Percentiles rank a stretch among this genome's conserved stretches.
These are phyloP conservation scores for Choristoneura rosaceana DNA, from an alignment of 2,888 invertebrate species.

Conservation along the genomic window DNA sequence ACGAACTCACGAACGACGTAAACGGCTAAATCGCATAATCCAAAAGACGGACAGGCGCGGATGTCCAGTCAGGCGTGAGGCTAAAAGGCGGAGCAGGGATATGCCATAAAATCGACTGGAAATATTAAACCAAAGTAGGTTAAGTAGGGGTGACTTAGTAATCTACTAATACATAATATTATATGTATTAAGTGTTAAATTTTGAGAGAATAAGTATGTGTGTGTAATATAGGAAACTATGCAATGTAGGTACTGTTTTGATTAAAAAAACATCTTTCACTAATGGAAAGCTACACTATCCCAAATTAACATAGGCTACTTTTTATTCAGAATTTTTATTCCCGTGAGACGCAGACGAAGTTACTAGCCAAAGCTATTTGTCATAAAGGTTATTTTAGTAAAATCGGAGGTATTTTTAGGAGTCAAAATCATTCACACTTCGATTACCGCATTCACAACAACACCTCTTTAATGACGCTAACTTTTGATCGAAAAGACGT, in stretches of 20 bases:
- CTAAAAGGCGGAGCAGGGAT: conserved; percentile 54
- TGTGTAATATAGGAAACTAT: too few relatives aligned
- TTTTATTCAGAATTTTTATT: too few relatives aligned
- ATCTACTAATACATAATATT: too few relatives aligned
- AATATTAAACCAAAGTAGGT: conserved; percentile 37
- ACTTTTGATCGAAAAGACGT: not conserved
- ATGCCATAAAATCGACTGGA: conserved; percentile 24
- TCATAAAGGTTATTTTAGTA: conserved; percentile 6
- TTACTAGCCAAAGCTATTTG: conserved; percentile 2
- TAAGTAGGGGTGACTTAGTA: conserved; percentile 50
- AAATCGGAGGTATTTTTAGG: not conserved
- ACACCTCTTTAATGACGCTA: too few relatives aligned
- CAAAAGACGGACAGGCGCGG: conserved; percentile 66
- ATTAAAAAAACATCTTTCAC: too few relatives aligned
- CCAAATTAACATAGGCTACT: too few relatives aligned
- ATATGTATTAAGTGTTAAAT: too few relatives aligned
- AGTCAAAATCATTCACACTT: not conserved
- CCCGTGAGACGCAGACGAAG: too few relatives aligned
- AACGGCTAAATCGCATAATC: conserved; percentile 79
- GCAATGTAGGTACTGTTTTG: too few relatives aligned
- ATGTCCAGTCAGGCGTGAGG: conserved; percentile 63
- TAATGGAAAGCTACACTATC: too few relatives aligned
- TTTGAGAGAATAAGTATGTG: too few relatives aligned
- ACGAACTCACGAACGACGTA: conserved; percentile 61
- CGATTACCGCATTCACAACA: not conserved